Evolutionary conservation across 2,888 invertebrate species (phyloP).

Genomic region (Lottia scabra): DNA sequence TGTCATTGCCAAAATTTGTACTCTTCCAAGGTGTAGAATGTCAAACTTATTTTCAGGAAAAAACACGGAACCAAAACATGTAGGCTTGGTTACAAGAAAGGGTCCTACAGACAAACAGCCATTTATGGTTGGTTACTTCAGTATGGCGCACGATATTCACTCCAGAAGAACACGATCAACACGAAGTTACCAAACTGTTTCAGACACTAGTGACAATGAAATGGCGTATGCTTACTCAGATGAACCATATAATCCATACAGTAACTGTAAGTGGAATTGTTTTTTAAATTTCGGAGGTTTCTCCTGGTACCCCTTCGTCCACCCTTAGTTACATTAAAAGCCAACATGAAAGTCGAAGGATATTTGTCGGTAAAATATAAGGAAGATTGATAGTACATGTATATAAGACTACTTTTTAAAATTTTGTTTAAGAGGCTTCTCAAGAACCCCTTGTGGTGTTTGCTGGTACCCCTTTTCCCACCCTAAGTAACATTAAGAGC

Average conservation of each 20-base stretch:
- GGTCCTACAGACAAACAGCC: slow-evolving; percentile 86
- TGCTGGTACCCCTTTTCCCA: too few relatives aligned
- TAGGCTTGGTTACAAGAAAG: slow-evolving; percentile 83
- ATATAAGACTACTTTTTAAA: too few relatives aligned
- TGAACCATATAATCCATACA: slow-evolving; percentile 33
- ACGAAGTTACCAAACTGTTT: slow-evolving; percentile 26
- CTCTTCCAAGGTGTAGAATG: too few relatives aligned
- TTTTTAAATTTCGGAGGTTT: slow-evolving; percentile 6
- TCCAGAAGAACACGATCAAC: slow-evolving; percentile 53
- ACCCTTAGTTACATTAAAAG: too few relatives aligned
- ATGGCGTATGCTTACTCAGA: slow-evolving; percentile 34
- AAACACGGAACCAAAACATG: slow-evolving; percentile 85
- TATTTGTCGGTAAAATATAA: too few relatives aligned
- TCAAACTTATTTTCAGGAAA: slow-evolving; percentile 73
- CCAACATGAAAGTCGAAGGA: too few relatives aligned
- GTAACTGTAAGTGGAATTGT: slow-evolving; percentile 22
- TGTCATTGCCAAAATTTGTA: too few relatives aligned
- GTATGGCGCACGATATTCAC: slow-evolving; percentile 54
- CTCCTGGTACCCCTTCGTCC: too few relatives aligned
- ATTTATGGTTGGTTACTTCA: slow-evolving; percentile 87
- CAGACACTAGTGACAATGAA: slow-evolving; percentile 21
- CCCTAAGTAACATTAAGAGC: too few relatives aligned
- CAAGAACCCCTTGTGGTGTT: too few relatives aligned
- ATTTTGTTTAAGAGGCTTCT: too few relatives aligned
- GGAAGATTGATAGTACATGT: too few relatives aligned